These are phyloP conservation scores for Littorina saxatilis DNA, from an alignment of 1,140 invertebrate species.

Conservation along the genomic window DNA sequence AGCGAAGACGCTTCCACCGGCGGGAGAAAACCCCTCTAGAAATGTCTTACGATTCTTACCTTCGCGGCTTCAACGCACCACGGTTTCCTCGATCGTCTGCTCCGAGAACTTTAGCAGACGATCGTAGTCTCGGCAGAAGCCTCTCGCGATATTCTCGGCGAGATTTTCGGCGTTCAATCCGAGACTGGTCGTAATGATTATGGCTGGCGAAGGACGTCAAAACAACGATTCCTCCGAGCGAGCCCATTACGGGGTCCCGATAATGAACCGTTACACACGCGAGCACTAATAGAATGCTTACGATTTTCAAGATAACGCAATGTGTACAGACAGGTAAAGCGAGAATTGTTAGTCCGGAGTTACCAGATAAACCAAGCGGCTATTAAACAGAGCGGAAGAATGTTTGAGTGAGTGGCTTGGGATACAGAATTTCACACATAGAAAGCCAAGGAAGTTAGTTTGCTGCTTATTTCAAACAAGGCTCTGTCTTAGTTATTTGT, in stretches of 20 bases:
- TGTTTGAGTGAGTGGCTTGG: too few relatives aligned
- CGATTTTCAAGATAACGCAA: background rate
- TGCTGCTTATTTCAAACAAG: too few relatives aligned
- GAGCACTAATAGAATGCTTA: slow-evolving; percentile 4
- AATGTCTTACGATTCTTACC: background rate
- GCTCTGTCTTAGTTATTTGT: too few relatives aligned
- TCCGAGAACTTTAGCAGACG: background rate
- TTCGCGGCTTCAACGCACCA: background rate
- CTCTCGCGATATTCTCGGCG: background rate
- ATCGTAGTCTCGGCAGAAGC: background rate
- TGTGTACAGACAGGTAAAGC: slow-evolving; percentile 3
- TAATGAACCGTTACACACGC: slow-evolving; percentile 12
- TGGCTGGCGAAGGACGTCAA: slow-evolving; percentile 10
- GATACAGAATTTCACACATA: too few relatives aligned
- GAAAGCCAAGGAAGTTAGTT: too few relatives aligned
- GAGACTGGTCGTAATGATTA: background rate
- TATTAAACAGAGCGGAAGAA: too few relatives aligned
- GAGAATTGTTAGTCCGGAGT: too few relatives aligned
- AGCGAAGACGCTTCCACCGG: background rate
- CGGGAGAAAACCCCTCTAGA: background rate
- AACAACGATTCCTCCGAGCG: background rate
- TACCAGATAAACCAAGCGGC: too few relatives aligned
- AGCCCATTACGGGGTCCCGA: background rate
- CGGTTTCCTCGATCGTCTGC: background rate
- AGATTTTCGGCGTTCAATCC: too few relatives aligned